Base-by-base conservation (phyloP, 2,888 invertebrate species). In the Polydrusus pterygomalis region DNA sequence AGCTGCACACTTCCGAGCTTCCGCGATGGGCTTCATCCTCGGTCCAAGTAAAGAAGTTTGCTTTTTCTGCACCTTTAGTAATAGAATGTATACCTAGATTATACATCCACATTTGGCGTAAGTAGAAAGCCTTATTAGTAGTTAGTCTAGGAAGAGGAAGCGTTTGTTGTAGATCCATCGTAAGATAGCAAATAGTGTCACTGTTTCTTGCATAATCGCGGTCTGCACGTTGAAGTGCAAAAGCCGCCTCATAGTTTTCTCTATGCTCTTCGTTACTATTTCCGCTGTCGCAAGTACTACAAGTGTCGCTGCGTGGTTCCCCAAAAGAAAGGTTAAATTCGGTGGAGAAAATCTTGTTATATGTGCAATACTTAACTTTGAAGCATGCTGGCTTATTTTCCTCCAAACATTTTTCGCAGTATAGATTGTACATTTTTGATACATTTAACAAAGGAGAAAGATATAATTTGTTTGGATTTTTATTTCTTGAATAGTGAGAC, bases 61-160 rank as follows among this genome's bases (percentile, higher is more conserved):
- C 49, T 49, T 49, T 49, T 49, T 49, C 49, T 49, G 1, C 8
- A 18, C 13, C 18, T 49, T 49, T 49, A 18, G 17, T 49, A 10
- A 80, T 68, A 58, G 49, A 49, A 49, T 49, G 49, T 18, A 49
- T 49, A 18, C 49, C 49, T 49, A 49, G 49, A 18, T 79, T 56
- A 18, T 69, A 69, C 38, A 69, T 38, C 69, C 69, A 69, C 40
- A 69, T 69, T 18, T 69, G 69, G 15, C 69, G 56, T 17, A 78
- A 54, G 75, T 79, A 80, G 70, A 80, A 80, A 13, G 79, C 78
- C 64, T 79, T 77, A 49, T 69, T 67, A 20, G 79, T 78, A 40
- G 73, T 77, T 34, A 78, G 65, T 74, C 73, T 79, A 15, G 79
- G 79, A 45, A 78, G 58, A 17, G 79, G 75, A 13, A 69, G 15